These are phyloP conservation scores for Hypotaenidia philippensis DNA, from an alignment of 2,797 vertebrate species.

Conservation along the genomic window DNA sequence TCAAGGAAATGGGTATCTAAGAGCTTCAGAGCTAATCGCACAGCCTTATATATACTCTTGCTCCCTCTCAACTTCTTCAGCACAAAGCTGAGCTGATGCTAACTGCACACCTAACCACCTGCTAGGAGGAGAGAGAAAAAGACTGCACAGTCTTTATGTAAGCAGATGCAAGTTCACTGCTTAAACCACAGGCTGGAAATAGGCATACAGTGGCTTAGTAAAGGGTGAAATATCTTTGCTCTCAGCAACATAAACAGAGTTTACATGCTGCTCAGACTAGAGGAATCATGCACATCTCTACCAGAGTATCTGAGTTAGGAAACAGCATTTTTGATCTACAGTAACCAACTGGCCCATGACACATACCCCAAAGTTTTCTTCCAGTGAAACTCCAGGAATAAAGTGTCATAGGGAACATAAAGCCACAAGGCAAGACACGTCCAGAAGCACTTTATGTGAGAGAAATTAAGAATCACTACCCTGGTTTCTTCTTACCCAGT, in stretches of 20 bases:
- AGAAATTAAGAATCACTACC: not conserved
- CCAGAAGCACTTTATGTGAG: not conserved
- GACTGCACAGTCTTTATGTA: not conserved
- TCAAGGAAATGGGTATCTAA: not conserved
- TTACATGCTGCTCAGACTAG: not conserved
- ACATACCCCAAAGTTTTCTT: not conserved
- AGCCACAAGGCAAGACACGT: not conserved
- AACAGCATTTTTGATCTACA: not conserved
- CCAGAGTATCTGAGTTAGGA: not conserved
- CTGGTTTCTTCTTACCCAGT: not conserved
- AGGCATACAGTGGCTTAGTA: not conserved
- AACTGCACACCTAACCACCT: not conserved
- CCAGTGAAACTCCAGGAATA: not conserved
- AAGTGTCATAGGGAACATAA: not conserved
- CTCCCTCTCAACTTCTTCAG: not conserved
- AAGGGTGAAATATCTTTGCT: not conserved
- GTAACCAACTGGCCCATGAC: not conserved
- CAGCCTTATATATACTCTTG: fast-evolving
- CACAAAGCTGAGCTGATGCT: not conserved
- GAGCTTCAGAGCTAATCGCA: not conserved
- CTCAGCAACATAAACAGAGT: not conserved
- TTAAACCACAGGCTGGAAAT: not conserved
- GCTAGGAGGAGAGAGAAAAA: not conserved
- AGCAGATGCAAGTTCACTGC: not conserved
- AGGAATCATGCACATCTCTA: not conserved